Conservation (phyloP, 2,113 vertebrate genomes). For the Dicaeum eximium region DNA sequence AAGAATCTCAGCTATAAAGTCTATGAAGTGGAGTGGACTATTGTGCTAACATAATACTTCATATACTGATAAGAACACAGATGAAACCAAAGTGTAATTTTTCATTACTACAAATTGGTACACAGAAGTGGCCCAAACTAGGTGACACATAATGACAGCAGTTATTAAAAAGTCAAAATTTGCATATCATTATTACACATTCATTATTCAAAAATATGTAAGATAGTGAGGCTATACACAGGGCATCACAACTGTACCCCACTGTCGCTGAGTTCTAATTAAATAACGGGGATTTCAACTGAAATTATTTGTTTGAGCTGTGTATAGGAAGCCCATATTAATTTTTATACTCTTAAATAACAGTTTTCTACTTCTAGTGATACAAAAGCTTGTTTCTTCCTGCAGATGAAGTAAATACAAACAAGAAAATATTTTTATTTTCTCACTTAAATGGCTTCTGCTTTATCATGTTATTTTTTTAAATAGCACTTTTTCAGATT, state of each 20-base stretch:
- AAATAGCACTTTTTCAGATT: constrained; percentile 40
- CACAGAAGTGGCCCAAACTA: neutral
- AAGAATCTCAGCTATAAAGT: constrained; percentile 6
- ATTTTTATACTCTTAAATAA: neutral
- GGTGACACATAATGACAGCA: neutral
- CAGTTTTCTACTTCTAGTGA: neutral
- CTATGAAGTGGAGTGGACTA: neutral
- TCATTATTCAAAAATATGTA: constrained; percentile 25
- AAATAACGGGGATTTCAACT: neutral
- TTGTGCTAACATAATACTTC: neutral
- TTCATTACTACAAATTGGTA: neutral
- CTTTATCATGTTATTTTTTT: constrained; percentile 25
- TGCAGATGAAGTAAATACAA: constrained; percentile 23
- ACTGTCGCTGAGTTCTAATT: neutral
- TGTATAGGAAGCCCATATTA: neutral
- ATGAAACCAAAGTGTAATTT: neutral
- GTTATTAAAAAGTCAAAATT: constrained; percentile 24
- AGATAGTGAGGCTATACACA: neutral
- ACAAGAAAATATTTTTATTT: constrained; percentile 42
- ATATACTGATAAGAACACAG: neutral
- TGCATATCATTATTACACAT: neutral
- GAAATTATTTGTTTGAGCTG: neutral
- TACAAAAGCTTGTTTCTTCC: constrained; percentile 29
- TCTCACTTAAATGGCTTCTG: neutral
- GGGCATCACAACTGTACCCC: neutral